phyloP scores from a whole-genome alignment of 1,140 invertebrate species.

The Brachionus paranguensis region DNA sequence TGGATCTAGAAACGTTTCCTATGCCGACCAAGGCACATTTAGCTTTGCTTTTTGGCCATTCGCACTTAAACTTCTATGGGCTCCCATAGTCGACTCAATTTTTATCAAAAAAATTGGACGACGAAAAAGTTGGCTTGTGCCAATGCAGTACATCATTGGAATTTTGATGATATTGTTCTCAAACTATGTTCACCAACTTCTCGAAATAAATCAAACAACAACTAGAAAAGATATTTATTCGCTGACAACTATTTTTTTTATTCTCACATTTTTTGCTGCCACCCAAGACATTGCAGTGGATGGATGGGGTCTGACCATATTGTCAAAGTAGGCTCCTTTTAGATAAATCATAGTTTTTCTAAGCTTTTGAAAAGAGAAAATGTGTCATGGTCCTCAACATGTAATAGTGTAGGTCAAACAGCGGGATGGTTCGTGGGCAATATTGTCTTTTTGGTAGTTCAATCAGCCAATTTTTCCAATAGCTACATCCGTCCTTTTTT shows the following conservation, averaged over 20 bases:
- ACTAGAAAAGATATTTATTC: not conserved
- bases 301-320: constrained; percentile 98
- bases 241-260: constrained; percentile 70
- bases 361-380: constrained; percentile 62
- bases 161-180: constrained; percentile 58
- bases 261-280: constrained; percentile 78
- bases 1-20: not conserved
- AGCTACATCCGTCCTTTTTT: constrained; percentile 18
- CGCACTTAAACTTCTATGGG: constrained; percentile 88
- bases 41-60: constrained; percentile 97
- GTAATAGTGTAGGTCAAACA: constrained; percentile 97
- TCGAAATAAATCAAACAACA: constrained; percentile 12
- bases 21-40: constrained; percentile 74
- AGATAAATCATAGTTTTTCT: not conserved
- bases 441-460: constrained; percentile 88
- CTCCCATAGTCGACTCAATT: constrained; percentile 88
- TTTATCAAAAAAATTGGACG: constrained; percentile 77
- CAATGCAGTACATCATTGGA: constrained; percentile 67
- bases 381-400: constrained; percentile 97
- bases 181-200: constrained; percentile 14
- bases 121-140: constrained; percentile 92
- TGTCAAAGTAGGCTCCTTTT: constrained; percentile 57
- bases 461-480: constrained; percentile 75
- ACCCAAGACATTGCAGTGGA: constrained; percentile 99
- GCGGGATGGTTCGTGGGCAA: constrained; percentile 95